Evolutionary conservation across 2,113 vertebrate genomes (phyloP), one percentile per base, ranked within the genome.

Genomic region (Oriolus oriolus): DNA sequence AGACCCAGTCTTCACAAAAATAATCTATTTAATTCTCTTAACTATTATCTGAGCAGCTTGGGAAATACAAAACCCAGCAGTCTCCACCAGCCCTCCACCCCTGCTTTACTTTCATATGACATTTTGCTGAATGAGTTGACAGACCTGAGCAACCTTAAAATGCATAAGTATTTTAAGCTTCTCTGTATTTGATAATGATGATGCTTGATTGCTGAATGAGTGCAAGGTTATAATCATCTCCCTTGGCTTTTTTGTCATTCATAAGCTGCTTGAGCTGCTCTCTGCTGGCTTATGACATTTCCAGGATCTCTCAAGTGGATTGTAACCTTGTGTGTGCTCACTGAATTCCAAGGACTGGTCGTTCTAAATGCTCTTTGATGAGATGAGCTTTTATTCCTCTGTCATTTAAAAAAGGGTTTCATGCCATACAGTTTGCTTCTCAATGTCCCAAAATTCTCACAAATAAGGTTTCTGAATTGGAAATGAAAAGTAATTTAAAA

Each of bases 171-270:
- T 95, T 94, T 93, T 83, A 91, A 93, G n/a, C 41, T 73, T 89
- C 77, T 57, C 57, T 90, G 30, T 94, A 87, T 95, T 87, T 93
- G 74, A 91, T 91, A 76, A 82, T 87, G 77, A 93, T 89, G 74
- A 79, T 89, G 79, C 63, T 90, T 96, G 95, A 94, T 93, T 91
- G 74, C 87, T 85, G 78, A 94, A 93, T 76, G 63, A 95, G 35
- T 85, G 23, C 84, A 90, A 96, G 84, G 66, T 95, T 96, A 85
- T 93, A 95, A 96, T 95, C 18, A 85, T 80, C 35, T 93, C 93
- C 79, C 59, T 64, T 80, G 66, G 45, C 70, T 94, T 91, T 95
- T 95, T 94, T 95, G 87, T 85, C 87, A 74, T 91, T 91, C 94
- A 80, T 91, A 95, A 96, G 77, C 54, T 93, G 84, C 87, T 79